Base-by-base conservation (phyloP, 2,113 vertebrate species). In the Serilophus lunatus region DNA sequence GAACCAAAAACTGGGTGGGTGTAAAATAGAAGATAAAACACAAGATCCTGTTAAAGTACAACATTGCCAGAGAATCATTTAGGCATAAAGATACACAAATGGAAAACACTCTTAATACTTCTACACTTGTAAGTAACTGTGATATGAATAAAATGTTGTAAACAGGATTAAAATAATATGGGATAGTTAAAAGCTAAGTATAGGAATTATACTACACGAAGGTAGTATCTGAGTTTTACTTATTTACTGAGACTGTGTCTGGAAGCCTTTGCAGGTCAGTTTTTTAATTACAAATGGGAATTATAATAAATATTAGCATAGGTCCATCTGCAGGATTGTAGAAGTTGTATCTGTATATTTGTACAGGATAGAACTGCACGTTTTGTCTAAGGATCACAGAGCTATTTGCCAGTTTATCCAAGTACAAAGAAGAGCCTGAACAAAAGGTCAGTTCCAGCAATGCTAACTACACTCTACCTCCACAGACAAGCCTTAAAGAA, bases 391-490 rank as follows among this genome's bases (percentile, higher is more conserved):
- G 42, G 36, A 38, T 86, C 82, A 80, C 14, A 26, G 69, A 89
- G 42, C 50, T 65, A 18, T 59, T 75, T 93, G 54, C 84, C 47
- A 49, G 56, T 86, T 86, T 69, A 64, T 60, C 29, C 42, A 80
- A 77, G 38, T 66, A 90, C 35, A 59, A 92, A 80, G 54, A 72
- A 57, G 53, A 84, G 10, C 23, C 25, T 76, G 66, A 84, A 88
- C 70, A 80, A 94, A 97, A 95, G 81, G 82, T 88, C 87, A 93
- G 53, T 49, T 85, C 51, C 54, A 85, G 70, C 57, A 70, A 33
- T 86, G 82, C 50, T 82, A 38, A 90, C 38, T 33, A 57, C 72
- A 74, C 13, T 51, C 65, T 65, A 85, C 84, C 66, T 92, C 61
- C 75, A 60, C 5, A 79, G n/a, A 78, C 40, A 44, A 3, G 10